A percentile compares a stretch with the other conserved stretches of the same genome.
Evolutionary conservation across 2,888 invertebrate genomes (phyloP).

Genomic region (Portevinia maculata): DNA sequence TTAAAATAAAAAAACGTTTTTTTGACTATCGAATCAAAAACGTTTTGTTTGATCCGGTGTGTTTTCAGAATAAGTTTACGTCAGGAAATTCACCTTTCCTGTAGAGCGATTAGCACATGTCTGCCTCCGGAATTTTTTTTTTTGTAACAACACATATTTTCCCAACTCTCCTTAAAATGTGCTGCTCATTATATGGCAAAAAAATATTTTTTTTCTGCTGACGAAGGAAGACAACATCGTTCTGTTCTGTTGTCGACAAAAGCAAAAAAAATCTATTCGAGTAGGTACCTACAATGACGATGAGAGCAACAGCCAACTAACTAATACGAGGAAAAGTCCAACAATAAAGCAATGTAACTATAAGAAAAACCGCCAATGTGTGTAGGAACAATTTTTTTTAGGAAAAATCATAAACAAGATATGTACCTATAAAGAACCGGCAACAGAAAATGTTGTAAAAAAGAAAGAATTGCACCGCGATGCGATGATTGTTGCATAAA

Average conservation of each 20-base stretch:
- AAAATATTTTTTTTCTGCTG: slow-evolving; percentile 51
- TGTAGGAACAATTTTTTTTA: slow-evolving; percentile 32
- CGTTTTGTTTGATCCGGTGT: too few species aligned
- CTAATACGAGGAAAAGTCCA: slow-evolving; percentile 63
- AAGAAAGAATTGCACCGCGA: slow-evolving; percentile 30
- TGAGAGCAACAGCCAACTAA: slow-evolving; percentile 48
- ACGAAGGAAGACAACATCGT: slow-evolving; percentile 64
- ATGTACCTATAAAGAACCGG: slow-evolving; percentile 43
- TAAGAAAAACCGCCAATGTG: slow-evolving; percentile 13
- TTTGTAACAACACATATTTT: slow-evolving; percentile 3
- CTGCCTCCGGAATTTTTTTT: too few species aligned
- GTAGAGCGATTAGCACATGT: too few species aligned
- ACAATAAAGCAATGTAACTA: slow-evolving; percentile 2
- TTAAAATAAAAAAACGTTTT: too few species aligned
- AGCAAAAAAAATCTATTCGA: slow-evolving; percentile 35
- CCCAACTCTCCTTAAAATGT: slow-evolving; percentile 32
- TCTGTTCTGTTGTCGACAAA: slow-evolving; percentile 65
- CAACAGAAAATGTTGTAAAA: slow-evolving; percentile 47
- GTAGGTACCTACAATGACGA: slow-evolving; percentile 63
- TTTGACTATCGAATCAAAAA: too few species aligned
- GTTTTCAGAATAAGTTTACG: too few species aligned
- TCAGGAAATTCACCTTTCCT: too few species aligned
- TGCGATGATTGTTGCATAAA: slow-evolving; percentile 49
- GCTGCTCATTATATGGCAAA: slow-evolving; percentile 45
- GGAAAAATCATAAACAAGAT: slow-evolving; percentile 60